Conservation (phyloP, 2,797 vertebrate genomes). For the Lagorchestes hirsutus region DNA sequence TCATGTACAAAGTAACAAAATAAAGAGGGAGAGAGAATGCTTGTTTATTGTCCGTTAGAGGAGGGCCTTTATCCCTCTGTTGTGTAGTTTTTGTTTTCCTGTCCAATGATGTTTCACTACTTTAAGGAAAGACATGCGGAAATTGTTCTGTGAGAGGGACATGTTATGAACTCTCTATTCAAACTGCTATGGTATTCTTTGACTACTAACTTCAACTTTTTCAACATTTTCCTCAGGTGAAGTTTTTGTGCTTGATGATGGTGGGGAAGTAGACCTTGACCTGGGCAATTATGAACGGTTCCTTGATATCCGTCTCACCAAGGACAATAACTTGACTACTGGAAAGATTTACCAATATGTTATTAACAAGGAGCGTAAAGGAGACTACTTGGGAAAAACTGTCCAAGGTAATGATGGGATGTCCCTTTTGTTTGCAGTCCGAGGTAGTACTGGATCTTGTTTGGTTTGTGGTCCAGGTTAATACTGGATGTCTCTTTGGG, state of each 20-base stretch:
- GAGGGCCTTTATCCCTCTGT: conserved; percentile 44
- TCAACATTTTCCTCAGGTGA: conserved; percentile 88
- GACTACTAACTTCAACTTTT: background rate
- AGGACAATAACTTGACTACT: conserved; percentile 97
- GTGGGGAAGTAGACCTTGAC: conserved; percentile 97
- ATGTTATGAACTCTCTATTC: conserved; percentile 2
- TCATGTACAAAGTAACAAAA: background rate
- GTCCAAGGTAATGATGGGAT: conserved; percentile 91
- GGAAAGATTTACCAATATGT: conserved; percentile 98
- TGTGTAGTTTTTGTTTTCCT: conserved; percentile 46
- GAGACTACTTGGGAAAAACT: conserved; percentile 97
- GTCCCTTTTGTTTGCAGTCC: background rate
- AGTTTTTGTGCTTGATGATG: conserved; percentile 97
- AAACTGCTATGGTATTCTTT: background rate
- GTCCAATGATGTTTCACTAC: conserved; percentile 33
- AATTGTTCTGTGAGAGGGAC: background rate
- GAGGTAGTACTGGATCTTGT: background rate
- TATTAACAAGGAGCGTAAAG: conserved; percentile 97
- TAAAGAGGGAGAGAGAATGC: background rate
- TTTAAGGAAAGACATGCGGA: conserved; percentile 11
- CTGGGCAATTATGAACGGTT: conserved; percentile 98
- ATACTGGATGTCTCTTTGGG: too few species aligned
- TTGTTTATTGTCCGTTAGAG: conserved; percentile 26
- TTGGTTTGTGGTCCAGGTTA: too few species aligned
- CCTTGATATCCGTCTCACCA: conserved; percentile 95